Conservation (phyloP, 2,888 invertebrate species). For the Pandemis corylana region DNA sequence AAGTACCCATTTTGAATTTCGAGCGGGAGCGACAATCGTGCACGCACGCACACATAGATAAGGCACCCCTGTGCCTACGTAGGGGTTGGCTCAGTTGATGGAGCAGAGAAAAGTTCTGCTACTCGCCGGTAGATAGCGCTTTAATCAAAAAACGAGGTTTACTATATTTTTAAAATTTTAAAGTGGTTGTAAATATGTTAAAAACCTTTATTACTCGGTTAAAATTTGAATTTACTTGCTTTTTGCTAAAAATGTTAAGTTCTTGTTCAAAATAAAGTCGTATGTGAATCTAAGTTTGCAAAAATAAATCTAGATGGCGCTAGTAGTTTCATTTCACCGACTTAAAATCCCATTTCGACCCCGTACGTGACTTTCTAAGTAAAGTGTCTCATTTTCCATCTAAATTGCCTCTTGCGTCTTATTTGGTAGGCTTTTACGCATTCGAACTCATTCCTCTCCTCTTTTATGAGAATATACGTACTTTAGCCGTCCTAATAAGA, state of each 20-base stretch:
- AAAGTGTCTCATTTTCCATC: constrained; percentile 78
- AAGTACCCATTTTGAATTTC: constrained; percentile 46
- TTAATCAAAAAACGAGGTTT: not conserved
- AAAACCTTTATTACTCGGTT: not conserved
- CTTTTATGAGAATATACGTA: constrained; percentile 73
- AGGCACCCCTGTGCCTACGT: constrained; percentile 31
- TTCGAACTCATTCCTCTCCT: constrained; percentile 76
- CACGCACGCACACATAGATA: constrained; percentile 46
- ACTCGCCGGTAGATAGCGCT: constrained; percentile 64
- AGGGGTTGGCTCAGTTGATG: constrained; percentile 36
- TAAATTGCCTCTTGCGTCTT: constrained; percentile 79
- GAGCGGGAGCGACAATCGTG: constrained; percentile 39
- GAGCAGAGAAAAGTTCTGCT: constrained; percentile 50
- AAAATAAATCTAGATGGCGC: constrained; percentile 63
- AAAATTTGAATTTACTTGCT: too few relatives aligned
- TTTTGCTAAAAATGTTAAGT: too few relatives aligned
- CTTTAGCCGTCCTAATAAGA: constrained; percentile 65
- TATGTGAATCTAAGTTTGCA: not conserved
- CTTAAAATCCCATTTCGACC: constrained; percentile 40
- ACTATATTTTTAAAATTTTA: too few relatives aligned
- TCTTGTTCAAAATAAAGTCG: too few relatives aligned
- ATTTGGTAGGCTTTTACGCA: constrained; percentile 67
- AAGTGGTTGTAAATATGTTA: not conserved
- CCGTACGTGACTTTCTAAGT: constrained; percentile 74
- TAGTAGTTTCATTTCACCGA: constrained; percentile 48